phyloP scores from a whole-genome alignment of 2,888 invertebrate genomes.

The Cosmia pyralina region DNA sequence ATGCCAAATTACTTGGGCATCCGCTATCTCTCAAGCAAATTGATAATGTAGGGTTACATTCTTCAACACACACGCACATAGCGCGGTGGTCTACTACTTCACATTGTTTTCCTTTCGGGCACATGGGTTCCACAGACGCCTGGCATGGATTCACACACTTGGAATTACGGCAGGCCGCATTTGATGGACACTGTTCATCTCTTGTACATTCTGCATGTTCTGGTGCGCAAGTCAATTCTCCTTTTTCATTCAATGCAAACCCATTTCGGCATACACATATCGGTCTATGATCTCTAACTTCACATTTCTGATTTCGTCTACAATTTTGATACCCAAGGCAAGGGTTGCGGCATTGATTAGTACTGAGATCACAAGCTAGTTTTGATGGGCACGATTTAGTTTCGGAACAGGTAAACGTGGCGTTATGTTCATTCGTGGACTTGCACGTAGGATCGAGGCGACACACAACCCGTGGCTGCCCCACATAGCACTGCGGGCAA shows the following conservation, averaged over 20 bases:
- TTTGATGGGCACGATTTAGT: conserved; percentile 94
- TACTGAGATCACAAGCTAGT: conserved; percentile 92
- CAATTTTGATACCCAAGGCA: conserved; percentile 93
- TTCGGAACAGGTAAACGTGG: conserved; percentile 91
- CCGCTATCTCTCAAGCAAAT: conserved; percentile 97
- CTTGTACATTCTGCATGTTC: conserved; percentile 94
- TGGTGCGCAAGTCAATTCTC: conserved; percentile 96
- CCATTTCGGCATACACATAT: conserved; percentile 97
- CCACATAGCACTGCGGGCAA: conserved; percentile 96
- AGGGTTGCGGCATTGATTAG: conserved; percentile 95
- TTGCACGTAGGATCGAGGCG: conserved; percentile 95
- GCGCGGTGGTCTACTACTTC: conserved; percentile 96
- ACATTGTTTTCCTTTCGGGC: conserved; percentile 95
- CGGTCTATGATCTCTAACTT: conserved; percentile 95
- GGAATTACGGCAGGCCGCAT: conserved; percentile 95
- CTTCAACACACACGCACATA: conserved; percentile 96
- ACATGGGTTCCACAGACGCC: conserved; percentile 91
- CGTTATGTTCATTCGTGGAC: conserved; percentile 90
- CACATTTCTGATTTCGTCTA: conserved; percentile 95
- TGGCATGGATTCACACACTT: conserved; percentile 97
- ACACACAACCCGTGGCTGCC: conserved; percentile 95
- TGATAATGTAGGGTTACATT: conserved; percentile 95
- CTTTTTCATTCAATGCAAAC: conserved; percentile 96
- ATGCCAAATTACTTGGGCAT: conserved; percentile 95
- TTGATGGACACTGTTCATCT: conserved; percentile 95